These are phyloP conservation scores for Fringilla coelebs DNA, from an alignment of 2,797 vertebrate genomes.

Conservation along the genomic window DNA sequence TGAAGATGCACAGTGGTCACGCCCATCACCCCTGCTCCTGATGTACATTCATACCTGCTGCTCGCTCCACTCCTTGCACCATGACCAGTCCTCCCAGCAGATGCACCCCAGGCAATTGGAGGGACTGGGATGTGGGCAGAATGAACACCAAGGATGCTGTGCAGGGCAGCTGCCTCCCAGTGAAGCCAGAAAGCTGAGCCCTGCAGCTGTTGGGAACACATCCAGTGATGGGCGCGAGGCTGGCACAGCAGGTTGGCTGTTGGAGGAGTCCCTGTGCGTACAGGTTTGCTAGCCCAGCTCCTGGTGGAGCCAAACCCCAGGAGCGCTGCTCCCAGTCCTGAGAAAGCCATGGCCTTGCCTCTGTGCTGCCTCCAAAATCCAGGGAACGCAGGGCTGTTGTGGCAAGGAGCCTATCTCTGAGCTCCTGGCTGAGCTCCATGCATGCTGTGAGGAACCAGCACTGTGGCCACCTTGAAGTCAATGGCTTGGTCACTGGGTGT, in stretches of 20 bases:
- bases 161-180: background rate
- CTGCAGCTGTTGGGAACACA: background rate
- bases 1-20: background rate
- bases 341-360: conserved; percentile 25
- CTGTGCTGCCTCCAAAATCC: background rate
- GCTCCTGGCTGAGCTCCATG: background rate
- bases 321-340: conserved; percentile 43
- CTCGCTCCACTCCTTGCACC: background rate
- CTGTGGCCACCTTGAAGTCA: background rate
- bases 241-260: conserved; percentile 8
- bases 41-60: conserved; percentile 6
- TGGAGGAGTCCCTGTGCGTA: conserved; percentile 13
- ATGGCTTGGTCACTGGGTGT: accelerated
- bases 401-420: background rate
- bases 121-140: background rate
- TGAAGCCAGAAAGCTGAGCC: background rate
- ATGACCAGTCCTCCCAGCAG: background rate
- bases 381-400: accelerated
- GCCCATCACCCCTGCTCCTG: background rate
- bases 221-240: background rate
- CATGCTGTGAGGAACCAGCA: background rate
- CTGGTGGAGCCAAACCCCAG: conserved; percentile 1
- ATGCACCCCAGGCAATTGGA: background rate
- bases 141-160: background rate
- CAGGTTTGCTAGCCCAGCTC: background rate